phyloP scores from a whole-genome alignment of 2,888 invertebrate species.

The Tetragnatha montana region DNA sequence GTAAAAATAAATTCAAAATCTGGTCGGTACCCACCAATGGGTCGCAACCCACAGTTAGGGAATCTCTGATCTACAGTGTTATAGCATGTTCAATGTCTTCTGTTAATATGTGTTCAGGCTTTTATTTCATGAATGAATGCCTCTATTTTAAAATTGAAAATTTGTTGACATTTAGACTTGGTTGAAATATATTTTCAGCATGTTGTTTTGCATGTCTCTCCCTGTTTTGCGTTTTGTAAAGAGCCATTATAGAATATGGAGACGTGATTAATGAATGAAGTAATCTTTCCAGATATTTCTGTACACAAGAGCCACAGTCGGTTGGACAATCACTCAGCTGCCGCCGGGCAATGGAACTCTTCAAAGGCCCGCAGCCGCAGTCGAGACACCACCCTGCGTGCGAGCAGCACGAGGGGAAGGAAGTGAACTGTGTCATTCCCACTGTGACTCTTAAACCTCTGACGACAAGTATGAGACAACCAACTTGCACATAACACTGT shows the following conservation, averaged over 20 bases:
- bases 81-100: too few species aligned
- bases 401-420: constrained; percentile 53
- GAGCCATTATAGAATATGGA: neutral
- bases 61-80: too few species aligned
- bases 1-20: too few species aligned
- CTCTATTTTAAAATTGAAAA: neutral
- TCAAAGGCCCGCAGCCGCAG: constrained; percentile 66
- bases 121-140: too few species aligned
- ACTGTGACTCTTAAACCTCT: constrained; percentile 24
- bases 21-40: too few species aligned
- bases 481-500: constrained; percentile 31
- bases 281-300: constrained; percentile 49
- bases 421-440: constrained; percentile 46
- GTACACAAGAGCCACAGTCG: constrained; percentile 63
- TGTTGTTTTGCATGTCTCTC: neutral
- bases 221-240: neutral
- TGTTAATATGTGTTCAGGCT: too few species aligned
- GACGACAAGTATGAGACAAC: constrained; percentile 21
- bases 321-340: constrained; percentile 55
- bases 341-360: constrained; percentile 41
- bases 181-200: neutral
- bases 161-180: neutral
- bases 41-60: too few species aligned
- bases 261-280: neutral
- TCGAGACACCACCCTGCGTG: constrained; percentile 41